Evolutionary conservation across 2,888 invertebrate genomes (phyloP), one percentile per base, ranked within the genome.

Genomic region (Tachystola acroxantha): DNA sequence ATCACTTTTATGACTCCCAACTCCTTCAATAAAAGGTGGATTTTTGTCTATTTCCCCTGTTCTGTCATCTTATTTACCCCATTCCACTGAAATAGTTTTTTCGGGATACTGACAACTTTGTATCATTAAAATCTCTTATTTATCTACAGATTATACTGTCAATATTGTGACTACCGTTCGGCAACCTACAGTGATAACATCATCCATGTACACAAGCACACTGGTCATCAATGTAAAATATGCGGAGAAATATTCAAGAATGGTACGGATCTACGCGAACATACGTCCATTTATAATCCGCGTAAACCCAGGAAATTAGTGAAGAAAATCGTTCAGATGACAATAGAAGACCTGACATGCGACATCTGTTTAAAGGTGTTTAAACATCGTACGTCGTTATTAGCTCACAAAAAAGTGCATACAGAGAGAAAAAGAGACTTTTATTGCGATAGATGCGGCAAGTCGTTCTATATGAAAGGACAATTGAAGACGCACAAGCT

Each of bases 361-460:
- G 55, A 58, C 0, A 40, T 77, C 3, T 86, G 85, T 10, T 57
- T 57, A 0, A 72, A 72, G 13, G 10, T 24, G 9, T 34, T 27
- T n/a, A 19, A 14, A 1, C 19, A 19, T 19, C 19, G 4, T 5
- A 3, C 19, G 19, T 19, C 19, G 19, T 6, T 36, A 2, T 25
- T 26, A 5, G 22, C 80, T 5, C 90, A 90, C 48, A 86, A 88
- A 1, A 75, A 77, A 42, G 67, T 82, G n/a, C 90, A 90, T 56
- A 71, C 43, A 69, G 58, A 79, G 51, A 50, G 48, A 27, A 32
- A 34, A 31, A 36, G 36, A 26, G 34, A 43, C 19, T 39, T 39
- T 27, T 34, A 37, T 1, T 48, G 48, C 14, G 46, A 48, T 3
- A 24, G 25, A 3, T 46, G 48, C 26, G 46, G 44, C 4, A 44